Evolutionary conservation across 2,888 invertebrate species (phyloP), one percentile per base, ranked within the genome.

Genomic region (Operophtera brumata): DNA sequence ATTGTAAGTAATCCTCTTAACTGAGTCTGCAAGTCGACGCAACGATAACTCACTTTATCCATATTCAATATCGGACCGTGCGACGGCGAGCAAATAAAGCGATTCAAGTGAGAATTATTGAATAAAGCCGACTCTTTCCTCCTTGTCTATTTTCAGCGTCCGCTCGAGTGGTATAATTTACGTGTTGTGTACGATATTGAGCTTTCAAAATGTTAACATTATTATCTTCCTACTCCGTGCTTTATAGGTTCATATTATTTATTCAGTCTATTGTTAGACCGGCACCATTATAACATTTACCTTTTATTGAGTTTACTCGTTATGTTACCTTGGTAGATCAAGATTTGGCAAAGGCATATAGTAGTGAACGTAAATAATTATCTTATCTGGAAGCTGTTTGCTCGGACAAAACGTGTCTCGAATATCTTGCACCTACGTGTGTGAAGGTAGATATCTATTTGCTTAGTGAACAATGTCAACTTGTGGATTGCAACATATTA

Each of bases 1-100:
- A 70, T 87, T 86, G 84, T 86, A 83, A 84, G 84, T 86, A 88
- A 89, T 87, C 87, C 86, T 82, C 86, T 87, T 84, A 84, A 78
- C 82, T 77, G 70, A 66, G 72, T 77, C 80, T 82, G 75, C 77
- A 82, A 82, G 80, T 81, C 80, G 82, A 75, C 82, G 82, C 75
- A 81, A 73, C 74, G 76, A 86, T 86, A 87, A 87, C 85, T 87
- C 86, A 86, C 84, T 86, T 87, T 87, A 86, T 86, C 85, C 84
- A 86, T 86, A 88, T 88, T 89, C 86, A 87, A 88, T 88, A 88
- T 88, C 88, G 85, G 84, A 86, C 86, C 84, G 84, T 76, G 80
- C 84, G 83, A 84, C 83, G 80, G 75, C 78, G 82, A 78, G 82
- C 86, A 89, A 89, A 88, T 87, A 87, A 84, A 86, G 79, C 86